These are phyloP conservation scores for Hypena proboscidalis DNA, from an alignment of 2,888 invertebrate species.

Conservation along the genomic window DNA sequence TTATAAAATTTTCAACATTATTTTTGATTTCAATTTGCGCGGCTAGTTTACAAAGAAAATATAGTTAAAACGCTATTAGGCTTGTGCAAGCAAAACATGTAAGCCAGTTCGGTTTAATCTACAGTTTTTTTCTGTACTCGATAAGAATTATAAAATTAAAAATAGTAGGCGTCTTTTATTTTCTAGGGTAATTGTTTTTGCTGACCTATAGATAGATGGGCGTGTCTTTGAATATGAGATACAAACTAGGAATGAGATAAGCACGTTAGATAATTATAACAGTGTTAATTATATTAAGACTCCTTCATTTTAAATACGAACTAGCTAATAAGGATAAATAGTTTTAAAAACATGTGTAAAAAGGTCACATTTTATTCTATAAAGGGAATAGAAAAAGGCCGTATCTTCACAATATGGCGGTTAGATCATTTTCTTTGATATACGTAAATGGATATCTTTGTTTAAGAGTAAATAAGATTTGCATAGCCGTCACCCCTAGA, in stretches of 20 bases:
- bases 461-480: conserved; percentile 40
- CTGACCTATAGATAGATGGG: not conserved
- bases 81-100: not conserved
- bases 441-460: conserved; percentile 24
- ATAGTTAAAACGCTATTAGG: not conserved
- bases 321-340: not conserved
- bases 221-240: not conserved
- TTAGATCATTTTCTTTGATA: conserved; percentile 9
- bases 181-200: conserved; percentile 2
- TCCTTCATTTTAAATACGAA: not conserved
- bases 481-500: conserved; percentile 52
- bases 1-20: not conserved
- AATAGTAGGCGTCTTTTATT: conserved; percentile 3
- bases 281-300: conserved; percentile 1
- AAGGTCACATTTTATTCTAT: not conserved
- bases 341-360: not conserved
- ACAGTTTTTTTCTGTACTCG: conserved; percentile 7
- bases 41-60: no score
- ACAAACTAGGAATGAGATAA: not conserved
- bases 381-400: conserved; percentile 1
- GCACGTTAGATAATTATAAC: not conserved
- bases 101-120: not conserved
- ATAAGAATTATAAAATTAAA: conserved; percentile 7
- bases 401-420: conserved; percentile 9
- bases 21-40: not conserved